These are phyloP conservation scores for Drosophila recens DNA, from an alignment of 2,888 invertebrate genomes.

Conservation along the genomic window DNA sequence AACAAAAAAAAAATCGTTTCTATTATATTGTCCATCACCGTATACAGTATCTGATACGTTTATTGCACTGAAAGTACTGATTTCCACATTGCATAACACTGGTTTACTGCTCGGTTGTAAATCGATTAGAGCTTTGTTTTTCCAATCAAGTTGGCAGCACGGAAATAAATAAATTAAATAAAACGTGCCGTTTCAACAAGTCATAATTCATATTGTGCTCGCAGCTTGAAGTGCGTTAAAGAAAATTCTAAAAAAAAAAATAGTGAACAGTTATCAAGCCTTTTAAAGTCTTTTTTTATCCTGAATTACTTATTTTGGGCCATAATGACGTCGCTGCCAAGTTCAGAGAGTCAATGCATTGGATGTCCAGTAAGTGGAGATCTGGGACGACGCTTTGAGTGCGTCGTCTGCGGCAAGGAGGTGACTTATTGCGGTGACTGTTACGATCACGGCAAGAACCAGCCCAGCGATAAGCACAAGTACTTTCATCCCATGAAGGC, in stretches of 20 bases:
- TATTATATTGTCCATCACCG: too few species aligned
- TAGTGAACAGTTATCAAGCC: background rate
- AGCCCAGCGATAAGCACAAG: constrained; percentile 40
- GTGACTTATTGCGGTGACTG: constrained; percentile 58
- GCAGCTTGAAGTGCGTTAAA: constrained; percentile 10
- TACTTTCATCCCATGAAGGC: constrained; percentile 69
- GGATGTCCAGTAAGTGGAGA: constrained; percentile 33
- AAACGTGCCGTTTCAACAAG: background rate
- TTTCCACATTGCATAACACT: background rate
- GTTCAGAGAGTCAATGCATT: constrained; percentile 27
- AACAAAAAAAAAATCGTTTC: too few species aligned
- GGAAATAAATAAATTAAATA: background rate
- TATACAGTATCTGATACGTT: too few species aligned
- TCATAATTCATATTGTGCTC: constrained; percentile 13
- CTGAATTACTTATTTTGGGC: constrained; percentile 8
- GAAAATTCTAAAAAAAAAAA: constrained; percentile 7
- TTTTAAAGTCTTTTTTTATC: background rate
- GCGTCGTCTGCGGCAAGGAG: constrained; percentile 47
- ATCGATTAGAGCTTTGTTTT: background rate
- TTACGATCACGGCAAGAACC: constrained; percentile 34
- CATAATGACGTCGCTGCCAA: background rate
- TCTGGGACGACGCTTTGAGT: constrained; percentile 54
- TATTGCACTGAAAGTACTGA: background rate
- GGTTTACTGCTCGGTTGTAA: background rate
- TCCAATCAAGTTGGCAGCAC: constrained; percentile 49